Evolutionary conservation across 30 jellyfish, hydroid and myxozoan genomes (phyloP), one percentile per base, ranked within the genome.

Genomic region (Catostylus mosaicus): DNA sequence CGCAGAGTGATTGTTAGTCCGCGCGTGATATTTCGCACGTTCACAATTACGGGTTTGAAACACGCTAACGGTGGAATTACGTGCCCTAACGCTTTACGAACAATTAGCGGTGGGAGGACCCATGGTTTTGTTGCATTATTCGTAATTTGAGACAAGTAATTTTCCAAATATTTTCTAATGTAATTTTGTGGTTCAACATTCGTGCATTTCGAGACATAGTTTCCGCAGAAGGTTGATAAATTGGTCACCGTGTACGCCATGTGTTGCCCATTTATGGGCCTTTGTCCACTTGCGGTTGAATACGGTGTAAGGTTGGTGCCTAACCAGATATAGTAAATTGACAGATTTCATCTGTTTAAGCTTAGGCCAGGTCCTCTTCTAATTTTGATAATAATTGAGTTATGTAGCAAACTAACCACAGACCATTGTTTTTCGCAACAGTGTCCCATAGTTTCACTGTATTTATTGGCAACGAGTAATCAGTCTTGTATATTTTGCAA

Each of bases 251-350:
- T 61, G 22, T 61, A 61, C 18, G 31, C 18, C 74, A 6, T 16
- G 56, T 4, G 74, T 61, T 8, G 43, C 74, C 74, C 22, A 8
- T 1, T 61, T 18, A 26, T 12, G 34, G 34, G 74, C 6, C 36
- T 43, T 3, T 61, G 43, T 61, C 74, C 36, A 35, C 29, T 61
- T 61, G 74, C 34, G 74, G 74, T 61, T 35, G 34, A 61, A n/a
- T 18, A 20, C 34, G 43, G 40, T n/a, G 74, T 43, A 8, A 2
- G 1, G 5, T 61, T 3, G 74, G 74, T 61, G 74, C 74, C 74
- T n/a, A n/a, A 43, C 74, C 74, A 61, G 6, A 61, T 61, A 61
- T 29, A 20, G 74, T n/a, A n/a, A 8, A 31, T 31, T n/a, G 23
- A 3, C 34, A 1, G 74, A 35, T 4, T 18, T 29, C 36, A 24